Evolutionary conservation across 2,797 vertebrate genomes (phyloP), one percentile per base, ranked within the genome.

Genomic region (Rachycentron canadum): DNA sequence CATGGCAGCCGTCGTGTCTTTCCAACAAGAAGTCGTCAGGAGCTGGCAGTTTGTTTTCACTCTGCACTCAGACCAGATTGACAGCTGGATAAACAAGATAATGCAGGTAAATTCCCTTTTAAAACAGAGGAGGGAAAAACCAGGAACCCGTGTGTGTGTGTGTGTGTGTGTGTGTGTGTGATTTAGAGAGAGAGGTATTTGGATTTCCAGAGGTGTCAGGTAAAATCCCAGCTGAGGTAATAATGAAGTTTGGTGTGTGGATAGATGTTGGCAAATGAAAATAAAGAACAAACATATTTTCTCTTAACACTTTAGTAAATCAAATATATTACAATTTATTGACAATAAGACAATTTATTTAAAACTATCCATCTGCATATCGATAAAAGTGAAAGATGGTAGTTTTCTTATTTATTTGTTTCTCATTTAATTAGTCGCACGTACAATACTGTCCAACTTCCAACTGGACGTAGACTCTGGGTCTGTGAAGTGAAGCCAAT

Each of bases 101-200:
- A 23, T 30, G 58, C 43, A 32, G 64, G 69, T 77, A 64, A 65
- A 64, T 72, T 78, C 76, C 76, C 68, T 21, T 21, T 60, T 67
- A 45, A 43, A 34, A 8, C 0, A 9, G 7, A 34, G 30, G 6
- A 36, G 14, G 32, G 21, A 34, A 55, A 55, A 65, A 30, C 30
- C 41, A 65, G 53, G 17, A 26, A 25, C 1, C 5, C 36, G 23
- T 62, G 32, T 57, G 40, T 60, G 17, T 65, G 52, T 30, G 57
- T 62, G 52, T 56, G 58, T 34, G 45, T 9, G 2, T 43, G 14
- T 43, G 14, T 6, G 17, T 21, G 43, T 21, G 7, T 47, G 19
- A 47, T 47, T 21, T 47, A 47, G 19, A 47, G 45, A 45, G 2
- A 47, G 45, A 47, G 21, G n/a, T 47, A 28, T 38, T 47, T 32